Evolutionary conservation across 2,888 invertebrate genomes (phyloP).

Genomic region (Graphium colonna): DNA sequence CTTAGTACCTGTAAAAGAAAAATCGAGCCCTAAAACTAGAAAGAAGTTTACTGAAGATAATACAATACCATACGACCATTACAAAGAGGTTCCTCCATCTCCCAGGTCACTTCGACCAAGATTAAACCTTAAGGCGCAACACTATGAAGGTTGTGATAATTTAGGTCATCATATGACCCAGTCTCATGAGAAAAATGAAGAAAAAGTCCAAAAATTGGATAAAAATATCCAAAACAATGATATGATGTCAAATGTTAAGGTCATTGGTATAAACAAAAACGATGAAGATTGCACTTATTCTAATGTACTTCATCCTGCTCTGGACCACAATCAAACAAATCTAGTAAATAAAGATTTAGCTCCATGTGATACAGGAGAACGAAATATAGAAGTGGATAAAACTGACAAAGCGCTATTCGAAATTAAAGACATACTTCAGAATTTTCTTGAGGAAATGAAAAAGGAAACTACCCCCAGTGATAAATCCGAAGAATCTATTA

Average conservation of each 20-base stretch:
- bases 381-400: slow-evolving; percentile 44
- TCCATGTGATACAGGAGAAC: slow-evolving; percentile 49
- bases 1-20: slow-evolving; percentile 66
- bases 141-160: slow-evolving; percentile 47
- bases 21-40: slow-evolving; percentile 59
- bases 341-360: slow-evolving; percentile 36
- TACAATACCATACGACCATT: slow-evolving; percentile 39
- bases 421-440: slow-evolving; percentile 68
- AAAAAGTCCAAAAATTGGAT: slow-evolving; percentile 19
- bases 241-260: background rate
- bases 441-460: slow-evolving; percentile 63
- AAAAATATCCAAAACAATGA: slow-evolving; percentile 21
- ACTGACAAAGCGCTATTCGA: slow-evolving; percentile 65
- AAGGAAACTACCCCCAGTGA: slow-evolving; percentile 51
- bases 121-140: slow-evolving; percentile 59
- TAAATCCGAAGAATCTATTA: slow-evolving; percentile 38
- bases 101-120: slow-evolving; percentile 59
- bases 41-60: slow-evolving; percentile 52
- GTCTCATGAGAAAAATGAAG: background rate
- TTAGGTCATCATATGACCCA: slow-evolving; percentile 21
- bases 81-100: slow-evolving; percentile 64
- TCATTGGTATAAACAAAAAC: background rate
- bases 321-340: slow-evolving; percentile 36
- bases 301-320: slow-evolving; percentile 37
- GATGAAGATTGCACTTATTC: slow-evolving; percentile 34